These are phyloP conservation scores for Falco naumanni DNA, from an alignment of 2,797 vertebrate species.

Conservation along the genomic window DNA sequence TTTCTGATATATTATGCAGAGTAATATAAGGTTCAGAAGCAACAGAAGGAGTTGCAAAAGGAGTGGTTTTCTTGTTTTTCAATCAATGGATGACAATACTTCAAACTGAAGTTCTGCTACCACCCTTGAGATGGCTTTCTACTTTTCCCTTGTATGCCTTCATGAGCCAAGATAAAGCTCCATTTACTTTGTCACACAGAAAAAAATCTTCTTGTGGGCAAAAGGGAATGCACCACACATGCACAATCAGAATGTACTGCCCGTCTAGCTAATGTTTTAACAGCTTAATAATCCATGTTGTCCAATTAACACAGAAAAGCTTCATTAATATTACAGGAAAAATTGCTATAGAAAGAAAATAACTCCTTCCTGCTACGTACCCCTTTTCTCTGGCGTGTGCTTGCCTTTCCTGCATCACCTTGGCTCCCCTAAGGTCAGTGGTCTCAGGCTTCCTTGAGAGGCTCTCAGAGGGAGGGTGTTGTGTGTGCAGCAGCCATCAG, in stretches of 20 bases:
- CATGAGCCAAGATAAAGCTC: neutral
- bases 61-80: neutral
- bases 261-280: neutral
- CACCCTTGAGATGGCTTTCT: neutral
- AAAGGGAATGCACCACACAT: neutral
- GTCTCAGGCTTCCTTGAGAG: neutral
- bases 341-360: neutral
- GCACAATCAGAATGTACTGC: neutral
- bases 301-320: neutral
- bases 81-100: neutral
- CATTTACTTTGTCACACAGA: neutral
- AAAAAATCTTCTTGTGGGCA: neutral
- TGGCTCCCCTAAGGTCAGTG: neutral
- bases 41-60: neutral
- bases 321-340: neutral
- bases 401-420: neutral
- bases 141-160: neutral
- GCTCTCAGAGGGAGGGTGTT: fast-evolving
- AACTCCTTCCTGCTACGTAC: fast-evolving
- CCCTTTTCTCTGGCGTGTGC: neutral
- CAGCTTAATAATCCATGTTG: neutral
- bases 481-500: neutral
- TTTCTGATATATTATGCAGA: neutral
- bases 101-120: neutral
- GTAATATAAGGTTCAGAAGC: neutral